A percentile compares a stretch with the other conserved stretches of the same genome.
These are phyloP conservation scores for Chrysomela aeneicollis DNA, from an alignment of 2,888 invertebrate species.

Conservation along the genomic window DNA sequence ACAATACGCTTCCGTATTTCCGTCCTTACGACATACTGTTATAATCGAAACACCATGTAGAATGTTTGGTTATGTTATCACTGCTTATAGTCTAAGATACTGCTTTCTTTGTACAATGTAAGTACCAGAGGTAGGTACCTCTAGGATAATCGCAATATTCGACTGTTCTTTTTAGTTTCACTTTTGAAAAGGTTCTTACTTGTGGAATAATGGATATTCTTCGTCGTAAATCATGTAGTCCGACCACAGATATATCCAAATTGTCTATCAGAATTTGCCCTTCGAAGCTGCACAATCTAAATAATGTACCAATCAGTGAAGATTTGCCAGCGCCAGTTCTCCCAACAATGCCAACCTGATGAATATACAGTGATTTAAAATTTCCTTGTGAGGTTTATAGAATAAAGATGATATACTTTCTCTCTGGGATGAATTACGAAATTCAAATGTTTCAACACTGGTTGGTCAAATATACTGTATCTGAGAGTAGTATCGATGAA, in stretches of 20 bases:
- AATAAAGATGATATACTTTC: conserved; percentile 56
- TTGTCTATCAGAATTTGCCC: conserved; percentile 67
- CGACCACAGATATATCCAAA: conserved; percentile 60
- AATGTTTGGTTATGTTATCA: too few species aligned
- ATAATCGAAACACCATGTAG: too few species aligned
- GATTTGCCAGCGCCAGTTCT: conserved; percentile 69
- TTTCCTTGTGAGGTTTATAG: too few species aligned
- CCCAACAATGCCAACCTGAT: conserved; percentile 65
- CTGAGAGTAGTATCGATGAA: conserved; percentile 69
- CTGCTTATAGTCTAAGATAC: too few species aligned
- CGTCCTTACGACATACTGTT: too few species aligned
- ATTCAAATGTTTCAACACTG: conserved; percentile 69
- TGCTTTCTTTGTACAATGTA: too few species aligned
- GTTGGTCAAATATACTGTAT: conserved; percentile 69
- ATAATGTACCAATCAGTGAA: conserved; percentile 65
- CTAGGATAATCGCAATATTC: too few species aligned
- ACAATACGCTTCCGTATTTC: too few species aligned
- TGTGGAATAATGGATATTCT: conserved; percentile 72
- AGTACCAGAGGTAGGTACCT: too few species aligned
- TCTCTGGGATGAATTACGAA: conserved; percentile 63
- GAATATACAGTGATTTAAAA: conserved; percentile 5
- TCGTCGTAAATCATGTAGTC: conserved; percentile 65
- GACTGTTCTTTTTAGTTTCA: too few species aligned
- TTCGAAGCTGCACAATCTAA: conserved; percentile 65
- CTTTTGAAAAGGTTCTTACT: conserved; percentile 40